phyloP scores from a whole-genome alignment of 2,797 vertebrate species.

The Setipinna tenuifilis region DNA sequence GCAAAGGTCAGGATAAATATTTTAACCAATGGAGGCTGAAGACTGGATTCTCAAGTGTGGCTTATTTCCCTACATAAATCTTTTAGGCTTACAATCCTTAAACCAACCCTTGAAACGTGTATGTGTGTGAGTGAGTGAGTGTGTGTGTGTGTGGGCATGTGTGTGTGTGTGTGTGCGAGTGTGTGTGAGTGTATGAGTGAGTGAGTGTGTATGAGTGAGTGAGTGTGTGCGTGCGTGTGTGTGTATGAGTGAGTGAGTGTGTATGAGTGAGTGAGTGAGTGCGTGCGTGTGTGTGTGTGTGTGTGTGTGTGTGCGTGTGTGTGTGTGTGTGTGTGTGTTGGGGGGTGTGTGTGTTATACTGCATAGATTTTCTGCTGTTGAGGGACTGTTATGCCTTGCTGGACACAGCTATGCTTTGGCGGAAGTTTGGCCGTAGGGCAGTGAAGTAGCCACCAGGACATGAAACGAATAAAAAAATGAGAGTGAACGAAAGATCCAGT shows the following conservation, averaged over 20 bases:
- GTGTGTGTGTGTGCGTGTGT: not conserved
- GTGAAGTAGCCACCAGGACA: conserved; percentile 39
- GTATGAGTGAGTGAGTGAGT: not conserved
- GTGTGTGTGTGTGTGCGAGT: not conserved
- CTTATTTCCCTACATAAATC: not conserved
- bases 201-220: not conserved
- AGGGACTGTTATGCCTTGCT: not conserved
- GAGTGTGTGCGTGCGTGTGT: not conserved
- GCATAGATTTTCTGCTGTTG: not conserved
- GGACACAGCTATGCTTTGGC: not conserved
- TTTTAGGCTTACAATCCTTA: not conserved
- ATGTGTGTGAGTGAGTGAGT: not conserved
- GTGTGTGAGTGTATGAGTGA: not conserved
- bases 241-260: not conserved
- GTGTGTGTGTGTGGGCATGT: not conserved
- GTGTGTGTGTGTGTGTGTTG: not conserved
- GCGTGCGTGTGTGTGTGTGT: not conserved
- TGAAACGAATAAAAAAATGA: conserved; percentile 34
- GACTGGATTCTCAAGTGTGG: not conserved
- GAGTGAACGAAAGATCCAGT: conserved; percentile 33
- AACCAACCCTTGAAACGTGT: not conserved
- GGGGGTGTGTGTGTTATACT: not conserved
- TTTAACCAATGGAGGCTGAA: not conserved
- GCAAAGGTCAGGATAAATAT: not conserved
- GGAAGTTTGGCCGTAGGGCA: conserved; percentile 29